Evolutionary conservation across 2,888 invertebrate genomes (phyloP), one percentile per base, ranked within the genome.

Genomic region (Trileptium ribeirensis): DNA sequence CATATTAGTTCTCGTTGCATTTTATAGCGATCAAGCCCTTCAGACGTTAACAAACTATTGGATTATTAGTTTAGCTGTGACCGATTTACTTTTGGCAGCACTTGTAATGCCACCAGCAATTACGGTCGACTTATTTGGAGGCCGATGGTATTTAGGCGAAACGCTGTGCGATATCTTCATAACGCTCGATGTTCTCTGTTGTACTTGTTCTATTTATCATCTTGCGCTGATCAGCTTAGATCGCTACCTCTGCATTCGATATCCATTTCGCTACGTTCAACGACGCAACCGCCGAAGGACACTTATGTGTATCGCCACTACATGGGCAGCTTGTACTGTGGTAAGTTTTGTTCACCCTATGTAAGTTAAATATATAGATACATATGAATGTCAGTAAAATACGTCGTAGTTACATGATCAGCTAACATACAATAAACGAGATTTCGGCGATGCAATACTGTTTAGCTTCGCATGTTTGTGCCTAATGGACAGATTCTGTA

Each of bases 21-120:
- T 82, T 39, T 1, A 33, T 38, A 67, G 1, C 15, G 82, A 83
- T 1, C 82, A 74, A 2, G 15, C 74, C 1, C 74, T 82, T 8
- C 82, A 82, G 34, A 36, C 64, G 74, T 38, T 82, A 24, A 83
- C 81, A 64, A 82, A 82, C 37, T 83, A 82, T 64, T 82, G 81
- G 81, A 83, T 82, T 1, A 74, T 82, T 8, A 75, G 79, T 36
- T 64, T 82, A 8, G 39, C 82, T 1, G 38, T 81, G 38, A 82
- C 82, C 24, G 82, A 82, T 40, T 34, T 82, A 37, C 24, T 81
- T 31, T 38, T 82, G 24, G 83, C 79, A n/a, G n/a, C 33, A n/a
- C 51, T 74, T 15, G 81, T 82, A 38, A 70, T 82, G 75, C 82
- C 82, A 1, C 19, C 82, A 24, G 40, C 78, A 40, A 77, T 80